Conservation (phyloP, 2,113 vertebrate genomes). For the Labeo rohita region DNA sequence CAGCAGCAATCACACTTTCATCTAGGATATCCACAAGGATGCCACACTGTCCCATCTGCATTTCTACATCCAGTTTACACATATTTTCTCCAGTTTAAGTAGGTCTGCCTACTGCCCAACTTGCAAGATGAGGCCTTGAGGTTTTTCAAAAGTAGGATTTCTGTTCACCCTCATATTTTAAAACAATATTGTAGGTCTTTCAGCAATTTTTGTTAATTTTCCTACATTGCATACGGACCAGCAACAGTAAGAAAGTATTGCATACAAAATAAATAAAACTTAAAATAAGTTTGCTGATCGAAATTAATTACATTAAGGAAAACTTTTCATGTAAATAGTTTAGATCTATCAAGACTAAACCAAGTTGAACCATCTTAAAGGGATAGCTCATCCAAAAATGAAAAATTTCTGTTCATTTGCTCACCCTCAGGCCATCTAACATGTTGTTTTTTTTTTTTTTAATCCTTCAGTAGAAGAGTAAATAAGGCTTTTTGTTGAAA, state of each 20-base stretch:
- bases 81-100: slow-evolving; percentile 15
- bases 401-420: too few species aligned
- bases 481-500: too few species aligned
- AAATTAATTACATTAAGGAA: too few species aligned
- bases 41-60: slow-evolving; percentile 8
- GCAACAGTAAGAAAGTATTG: not conserved
- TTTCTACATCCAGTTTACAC: slow-evolving; percentile 5
- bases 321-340: too few species aligned
- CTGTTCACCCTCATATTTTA: not conserved
- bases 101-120: not conserved
- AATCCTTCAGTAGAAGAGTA: too few species aligned
- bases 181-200: not conserved
- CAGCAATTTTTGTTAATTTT: not conserved
- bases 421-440: too few species aligned
- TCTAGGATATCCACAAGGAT: slow-evolving; percentile 25
- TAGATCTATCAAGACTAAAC: too few species aligned
- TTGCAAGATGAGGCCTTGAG: not conserved
- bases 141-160: not conserved
- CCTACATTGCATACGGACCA: not conserved
- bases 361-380: too few species aligned
- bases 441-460: too few species aligned
- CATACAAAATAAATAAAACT: not conserved
- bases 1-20: slow-evolving; percentile 15
- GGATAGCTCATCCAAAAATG: too few species aligned
- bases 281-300: too few species aligned